A percentile compares a stretch with the other conserved stretches of the same genome.
phyloP scores from a whole-genome alignment of 2,113 vertebrate species.

The Scophthalmus maximus region DNA sequence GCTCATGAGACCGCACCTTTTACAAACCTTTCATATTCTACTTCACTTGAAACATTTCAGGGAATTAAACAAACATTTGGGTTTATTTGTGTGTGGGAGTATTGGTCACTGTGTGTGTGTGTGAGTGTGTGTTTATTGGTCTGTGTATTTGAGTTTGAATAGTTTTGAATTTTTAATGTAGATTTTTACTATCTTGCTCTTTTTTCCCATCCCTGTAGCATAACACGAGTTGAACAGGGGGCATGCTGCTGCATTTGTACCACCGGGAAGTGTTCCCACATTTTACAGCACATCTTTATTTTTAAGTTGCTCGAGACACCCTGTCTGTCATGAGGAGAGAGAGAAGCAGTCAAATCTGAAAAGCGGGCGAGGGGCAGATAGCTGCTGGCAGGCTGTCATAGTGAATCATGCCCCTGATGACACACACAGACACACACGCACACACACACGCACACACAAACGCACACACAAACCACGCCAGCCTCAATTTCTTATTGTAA shows the following conservation, averaged over 20 bases:
- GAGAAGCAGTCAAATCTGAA: slow-evolving; percentile 8
- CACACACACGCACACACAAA: too few relatives aligned
- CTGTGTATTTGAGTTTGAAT: not conserved
- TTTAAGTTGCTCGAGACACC: slow-evolving; percentile 4
- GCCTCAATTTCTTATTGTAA: slow-evolving; percentile 17
- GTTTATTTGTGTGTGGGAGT: not conserved
- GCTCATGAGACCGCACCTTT: not conserved
- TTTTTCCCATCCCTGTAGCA: too few relatives aligned
- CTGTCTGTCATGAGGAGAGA: slow-evolving; percentile 14
- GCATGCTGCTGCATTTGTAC: not conserved
- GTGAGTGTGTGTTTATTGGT: too few relatives aligned
- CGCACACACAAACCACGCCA: slow-evolving; percentile 39
- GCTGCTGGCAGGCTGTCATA: slow-evolving; percentile 13
- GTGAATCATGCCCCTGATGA: slow-evolving; percentile 51
- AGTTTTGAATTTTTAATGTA: not conserved
- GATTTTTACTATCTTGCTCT: not conserved
- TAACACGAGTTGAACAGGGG: too few relatives aligned
- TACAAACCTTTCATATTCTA: not conserved
- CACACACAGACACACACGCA: too few relatives aligned
- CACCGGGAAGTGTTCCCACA: not conserved
- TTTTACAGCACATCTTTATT: not conserved
- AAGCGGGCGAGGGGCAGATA: slow-evolving; percentile 41
- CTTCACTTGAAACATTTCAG: not conserved
- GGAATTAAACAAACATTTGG: not conserved
- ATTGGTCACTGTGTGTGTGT: not conserved